Evolutionary conservation across 2,113 vertebrate genomes (phyloP).

Genomic region (Mobula birostris): DNA sequence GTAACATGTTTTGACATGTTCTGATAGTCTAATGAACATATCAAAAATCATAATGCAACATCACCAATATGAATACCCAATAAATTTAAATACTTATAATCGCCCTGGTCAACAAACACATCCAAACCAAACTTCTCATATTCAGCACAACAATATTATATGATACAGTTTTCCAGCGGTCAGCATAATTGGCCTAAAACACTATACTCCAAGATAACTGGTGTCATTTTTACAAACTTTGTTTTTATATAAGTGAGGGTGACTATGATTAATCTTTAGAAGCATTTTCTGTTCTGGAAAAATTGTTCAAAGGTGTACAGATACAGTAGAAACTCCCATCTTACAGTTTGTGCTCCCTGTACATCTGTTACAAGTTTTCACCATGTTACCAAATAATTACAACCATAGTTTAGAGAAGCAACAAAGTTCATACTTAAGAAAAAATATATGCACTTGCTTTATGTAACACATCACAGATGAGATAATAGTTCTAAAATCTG

Average conservation of each 20-base stretch:
- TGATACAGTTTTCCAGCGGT: neutral
- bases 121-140: neutral
- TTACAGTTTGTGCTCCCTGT: neutral
- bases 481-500: neutral
- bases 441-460: neutral
- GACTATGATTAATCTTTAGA: neutral
- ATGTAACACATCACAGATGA: neutral
- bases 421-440: neutral
- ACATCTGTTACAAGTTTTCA: too few relatives aligned
- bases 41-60: neutral
- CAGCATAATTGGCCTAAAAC: neutral
- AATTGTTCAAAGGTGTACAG: neutral
- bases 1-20: neutral
- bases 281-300: neutral
- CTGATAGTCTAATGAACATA: slow-evolving; percentile 12
- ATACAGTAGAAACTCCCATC: too few relatives aligned
- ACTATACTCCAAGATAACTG: neutral
- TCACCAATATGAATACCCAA: neutral
- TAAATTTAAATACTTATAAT: neutral
- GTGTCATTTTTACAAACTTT: neutral
- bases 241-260: neutral
- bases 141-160: neutral
- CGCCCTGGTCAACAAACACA: neutral
- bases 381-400: neutral
- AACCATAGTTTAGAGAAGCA: neutral